Evolutionary conservation across 1,140 invertebrate species (phyloP).

Genomic region (Parasteatoda tepidariorum): DNA sequence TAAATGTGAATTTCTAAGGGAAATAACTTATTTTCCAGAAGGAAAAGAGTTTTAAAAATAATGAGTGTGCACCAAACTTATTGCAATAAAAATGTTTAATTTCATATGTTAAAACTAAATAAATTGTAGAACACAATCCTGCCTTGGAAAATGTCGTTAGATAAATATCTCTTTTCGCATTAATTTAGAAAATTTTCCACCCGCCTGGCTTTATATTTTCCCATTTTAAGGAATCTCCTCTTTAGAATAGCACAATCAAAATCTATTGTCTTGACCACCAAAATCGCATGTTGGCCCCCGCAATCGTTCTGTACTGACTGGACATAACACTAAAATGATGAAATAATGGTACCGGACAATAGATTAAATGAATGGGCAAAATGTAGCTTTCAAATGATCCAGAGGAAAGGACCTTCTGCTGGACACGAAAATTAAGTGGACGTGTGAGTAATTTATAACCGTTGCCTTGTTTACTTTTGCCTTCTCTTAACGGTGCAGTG

Average conservation of each 20-base stretch:
- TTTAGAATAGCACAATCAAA: conserved; percentile 5
- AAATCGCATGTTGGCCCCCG: conserved; percentile 2
- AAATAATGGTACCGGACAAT: conserved; percentile 27
- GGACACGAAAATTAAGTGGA: conserved; percentile 50
- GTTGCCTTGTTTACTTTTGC: conserved; percentile 47
- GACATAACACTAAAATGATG: conserved; percentile 26
- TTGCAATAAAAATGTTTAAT: too few relatives aligned
- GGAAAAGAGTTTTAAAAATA: too few relatives aligned
- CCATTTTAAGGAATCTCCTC: not conserved
- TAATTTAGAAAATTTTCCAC: too few relatives aligned
- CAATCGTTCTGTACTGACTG: conserved; percentile 7
- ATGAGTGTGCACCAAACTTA: too few relatives aligned
- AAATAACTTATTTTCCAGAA: too few relatives aligned
- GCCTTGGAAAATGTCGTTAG: too few relatives aligned
- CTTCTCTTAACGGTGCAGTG: conserved; percentile 31
- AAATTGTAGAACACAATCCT: too few relatives aligned
- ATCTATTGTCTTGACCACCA: conserved; percentile 16
- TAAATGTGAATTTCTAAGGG: too few relatives aligned
- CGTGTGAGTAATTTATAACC: conserved; percentile 32
- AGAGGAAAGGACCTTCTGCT: conserved; percentile 1
- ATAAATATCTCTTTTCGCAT: too few relatives aligned
- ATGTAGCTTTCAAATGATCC: conserved; percentile 46
- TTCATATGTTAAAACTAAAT: too few relatives aligned
- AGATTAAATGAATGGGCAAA: conserved; percentile 45
- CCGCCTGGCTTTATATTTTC: too few relatives aligned